Evolutionary conservation across 2,797 vertebrate species (phyloP).

Genomic region (Semaprochilodus insignis): DNA sequence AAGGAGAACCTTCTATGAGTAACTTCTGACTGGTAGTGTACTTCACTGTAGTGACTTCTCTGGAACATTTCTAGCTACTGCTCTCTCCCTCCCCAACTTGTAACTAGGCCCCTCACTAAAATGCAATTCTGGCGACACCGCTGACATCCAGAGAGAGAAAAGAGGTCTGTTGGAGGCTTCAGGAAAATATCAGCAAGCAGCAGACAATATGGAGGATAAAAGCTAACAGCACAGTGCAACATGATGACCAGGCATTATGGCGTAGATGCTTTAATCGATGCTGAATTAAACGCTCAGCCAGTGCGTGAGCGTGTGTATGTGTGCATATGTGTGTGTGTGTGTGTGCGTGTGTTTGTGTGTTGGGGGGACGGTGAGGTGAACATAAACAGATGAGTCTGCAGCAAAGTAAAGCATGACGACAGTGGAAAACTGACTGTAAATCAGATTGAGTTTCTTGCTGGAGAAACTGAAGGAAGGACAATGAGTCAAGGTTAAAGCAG

Average conservation of each 20-base stretch:
- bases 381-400: constrained; percentile 33
- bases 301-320: background rate
- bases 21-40: no score
- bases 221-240: constrained; percentile 25
- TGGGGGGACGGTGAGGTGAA: background rate
- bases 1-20: no score
- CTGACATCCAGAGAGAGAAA: no score
- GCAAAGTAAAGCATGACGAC: constrained; percentile 32
- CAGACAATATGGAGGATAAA: constrained; percentile 15
- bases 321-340: no score
- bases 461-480: constrained; percentile 21
- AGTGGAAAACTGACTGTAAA: constrained; percentile 37
- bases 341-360: background rate
- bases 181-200: background rate
- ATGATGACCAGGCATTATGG: constrained; percentile 35
- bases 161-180: no score
- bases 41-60: no score
- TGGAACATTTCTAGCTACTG: no score
- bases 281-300: constrained; percentile 11
- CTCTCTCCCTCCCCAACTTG: no score
- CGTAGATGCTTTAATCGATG: constrained; percentile 49
- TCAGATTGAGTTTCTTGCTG: constrained; percentile 35
- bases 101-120: no score
- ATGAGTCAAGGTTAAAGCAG: background rate
- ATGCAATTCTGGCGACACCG: no score